These are phyloP conservation scores for Aplysina aerophoba DNA, from an alignment of 37 sponge, comb jelly and placozoan species.

Conservation along the genomic window DNA sequence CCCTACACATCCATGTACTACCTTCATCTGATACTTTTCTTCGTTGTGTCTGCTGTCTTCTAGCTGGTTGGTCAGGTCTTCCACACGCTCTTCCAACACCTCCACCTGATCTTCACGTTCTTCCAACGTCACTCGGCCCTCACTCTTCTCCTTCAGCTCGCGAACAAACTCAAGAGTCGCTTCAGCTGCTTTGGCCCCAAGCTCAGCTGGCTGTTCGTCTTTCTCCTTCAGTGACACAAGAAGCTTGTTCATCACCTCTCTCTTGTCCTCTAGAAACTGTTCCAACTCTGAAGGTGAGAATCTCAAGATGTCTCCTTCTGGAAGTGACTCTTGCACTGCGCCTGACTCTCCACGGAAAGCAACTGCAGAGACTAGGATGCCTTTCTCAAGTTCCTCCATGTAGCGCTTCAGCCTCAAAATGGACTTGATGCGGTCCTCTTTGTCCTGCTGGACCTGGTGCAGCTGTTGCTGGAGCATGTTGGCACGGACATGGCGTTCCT, in stretches of 20 bases:
- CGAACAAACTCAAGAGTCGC: background rate
- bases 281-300: slow-evolving; percentile 23
- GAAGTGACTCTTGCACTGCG: background rate
- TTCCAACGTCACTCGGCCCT: background rate
- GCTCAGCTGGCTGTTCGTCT: background rate
- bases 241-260: slow-evolving; percentile 2
- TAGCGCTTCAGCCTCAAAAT: slow-evolving; percentile 29
- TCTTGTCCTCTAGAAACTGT: slow-evolving; percentile 5
- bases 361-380: background rate
- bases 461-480: slow-evolving; percentile 38
- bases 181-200: background rate
- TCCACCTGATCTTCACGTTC: background rate
- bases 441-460: slow-evolving; percentile 23
- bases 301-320: slow-evolving; percentile 28
- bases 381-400: slow-evolving; percentile 14
- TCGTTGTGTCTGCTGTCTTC: slow-evolving; percentile 35
- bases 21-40: slow-evolving; percentile 24
- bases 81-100: slow-evolving; percentile 17
- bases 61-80: slow-evolving; percentile 17
- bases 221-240: background rate
- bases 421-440: slow-evolving; percentile 26
- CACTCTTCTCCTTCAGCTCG: background rate
- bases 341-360: background rate
- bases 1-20: background rate
- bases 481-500: slow-evolving; percentile 49